Base-by-base conservation (phyloP, 2,888 invertebrate genomes). In the Helobdella robusta region DNA sequence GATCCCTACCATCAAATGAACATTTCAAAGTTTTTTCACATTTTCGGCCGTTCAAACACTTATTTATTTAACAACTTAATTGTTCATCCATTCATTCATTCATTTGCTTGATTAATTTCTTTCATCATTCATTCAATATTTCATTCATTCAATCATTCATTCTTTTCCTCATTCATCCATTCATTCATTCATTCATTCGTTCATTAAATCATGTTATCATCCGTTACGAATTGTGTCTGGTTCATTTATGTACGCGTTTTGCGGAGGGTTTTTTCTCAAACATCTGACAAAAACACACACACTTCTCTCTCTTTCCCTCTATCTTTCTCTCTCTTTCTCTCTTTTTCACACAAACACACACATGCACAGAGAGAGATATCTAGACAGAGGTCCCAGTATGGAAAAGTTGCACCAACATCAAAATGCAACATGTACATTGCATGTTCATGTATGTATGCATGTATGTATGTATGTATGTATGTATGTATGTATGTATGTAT, bases 71-170 rank as follows among this genome's bases (percentile, higher is more conserved):
- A 20, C 48, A n/a, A 5, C 23, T 23, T 8, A n/a, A n/a, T n/a
- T n/a, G 25, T 18, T 8, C 48, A 48, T 48, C 48, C 48, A 48
- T 48, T 23, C 48, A 48, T 48, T 23, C 48, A 48, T 48, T 23
- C 48, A 48, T 48, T 23, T n/a, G n/a, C n/a, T n/a, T n/a, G n/a
- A n/a, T n/a, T n/a, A n/a, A n/a, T n/a, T n/a, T n/a, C n/a, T n/a
- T n/a, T n/a, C n/a, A n/a, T n/a, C 48, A 48, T 48, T 23, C 48
- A 48, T 48, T 35, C 58, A 58, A 34, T 35, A 32, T 34, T 58
- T 35, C 58, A 58, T 58, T 35, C 58, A 58, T 58, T 35, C 58
- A 58, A 34, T 35, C 58, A 58, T 58, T 23, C 48, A 48, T 48
- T 23, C 48, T 5, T 48, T 23, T 8, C n/a, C 23, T 23, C 48